Evolutionary conservation across 2,888 invertebrate genomes (phyloP).

Genomic region (Sphaeridia pumilis): DNA sequence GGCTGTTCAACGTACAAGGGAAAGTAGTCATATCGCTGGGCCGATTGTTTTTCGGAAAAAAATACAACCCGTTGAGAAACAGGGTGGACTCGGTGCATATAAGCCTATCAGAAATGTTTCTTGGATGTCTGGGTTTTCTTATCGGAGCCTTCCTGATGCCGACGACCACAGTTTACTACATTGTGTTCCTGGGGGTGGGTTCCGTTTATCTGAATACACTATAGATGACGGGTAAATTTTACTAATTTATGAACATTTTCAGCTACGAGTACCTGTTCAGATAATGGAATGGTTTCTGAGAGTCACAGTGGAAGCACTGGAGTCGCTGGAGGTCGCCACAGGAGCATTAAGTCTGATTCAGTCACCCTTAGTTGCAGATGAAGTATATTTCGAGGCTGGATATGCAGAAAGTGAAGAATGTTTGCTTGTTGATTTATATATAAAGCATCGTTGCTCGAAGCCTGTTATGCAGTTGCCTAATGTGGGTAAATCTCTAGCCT

Average conservation of each 20-base stretch:
- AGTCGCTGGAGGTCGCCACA: slow-evolving; percentile 56
- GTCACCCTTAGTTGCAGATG: slow-evolving; percentile 49
- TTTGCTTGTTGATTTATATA: slow-evolving; percentile 5
- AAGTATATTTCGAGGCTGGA: slow-evolving; percentile 21
- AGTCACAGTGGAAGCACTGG: slow-evolving; percentile 52
- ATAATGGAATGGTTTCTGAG: slow-evolving; percentile 51
- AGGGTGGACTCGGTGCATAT: slow-evolving; percentile 76
- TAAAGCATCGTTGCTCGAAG: slow-evolving; percentile 1
- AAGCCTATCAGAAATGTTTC: slow-evolving; percentile 71
- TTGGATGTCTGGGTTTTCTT: slow-evolving; percentile 78
- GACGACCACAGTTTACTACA: slow-evolving; percentile 76
- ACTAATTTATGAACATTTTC: no score
- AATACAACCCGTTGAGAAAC: slow-evolving; percentile 73
- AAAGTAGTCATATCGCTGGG: slow-evolving; percentile 61
- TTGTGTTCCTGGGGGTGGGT: slow-evolving; percentile 68
- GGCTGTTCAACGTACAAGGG: slow-evolving; percentile 63
- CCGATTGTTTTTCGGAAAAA: slow-evolving; percentile 75
- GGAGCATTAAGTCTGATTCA: slow-evolving; percentile 53
- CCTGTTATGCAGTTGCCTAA: slow-evolving; percentile 5
- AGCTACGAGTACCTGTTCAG: slow-evolving; percentile 57
- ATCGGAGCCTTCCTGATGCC: slow-evolving; percentile 74
- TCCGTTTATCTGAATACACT: no score
- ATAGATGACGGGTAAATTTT: no score
- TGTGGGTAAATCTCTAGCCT: slow-evolving; percentile 7
- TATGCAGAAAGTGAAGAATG: neutral